Conservation (phyloP, 2,888 invertebrate species). For the Drosophila austrosaltans region DNA sequence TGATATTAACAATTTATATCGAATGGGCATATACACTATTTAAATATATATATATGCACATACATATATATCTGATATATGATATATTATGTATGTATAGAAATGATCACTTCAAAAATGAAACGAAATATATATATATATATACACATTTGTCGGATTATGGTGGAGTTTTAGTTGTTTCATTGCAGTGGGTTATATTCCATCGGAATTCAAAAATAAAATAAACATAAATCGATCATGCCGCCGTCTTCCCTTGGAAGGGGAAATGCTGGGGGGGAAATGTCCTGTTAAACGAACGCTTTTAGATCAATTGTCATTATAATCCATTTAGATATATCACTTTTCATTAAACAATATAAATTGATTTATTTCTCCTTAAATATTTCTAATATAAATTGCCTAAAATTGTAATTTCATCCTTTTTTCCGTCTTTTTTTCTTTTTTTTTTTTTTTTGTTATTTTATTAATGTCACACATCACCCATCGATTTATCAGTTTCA, state of each 20-base stretch:
- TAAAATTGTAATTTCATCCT: constrained; percentile 51
- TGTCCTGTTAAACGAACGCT: background rate
- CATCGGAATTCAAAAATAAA: background rate
- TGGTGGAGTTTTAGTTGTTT: constrained; percentile 1
- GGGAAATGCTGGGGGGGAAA: too few relatives aligned
- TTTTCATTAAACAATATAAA: constrained; percentile 54
- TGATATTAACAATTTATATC: constrained; percentile 74
- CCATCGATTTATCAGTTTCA: constrained; percentile 22
- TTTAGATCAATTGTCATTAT: background rate
- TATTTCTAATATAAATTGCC: constrained; percentile 67
- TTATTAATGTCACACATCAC: constrained; percentile 44
- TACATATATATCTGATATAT: constrained; percentile 50
- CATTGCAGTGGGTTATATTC: constrained; percentile 13
- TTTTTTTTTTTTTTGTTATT: constrained; percentile 29
- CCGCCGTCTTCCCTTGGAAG: too few relatives aligned
- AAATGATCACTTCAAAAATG: constrained; percentile 58
- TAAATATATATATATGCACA: constrained; percentile 28
- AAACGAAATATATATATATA: constrained; percentile 63
- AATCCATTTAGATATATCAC: constrained; percentile 13
- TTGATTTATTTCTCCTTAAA: constrained; percentile 56
- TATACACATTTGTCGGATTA: constrained; percentile 8
- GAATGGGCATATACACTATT: constrained; percentile 38
- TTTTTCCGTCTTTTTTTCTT: constrained; percentile 18
- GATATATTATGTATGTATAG: constrained; percentile 51
- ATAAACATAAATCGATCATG: background rate